Evolutionary conservation across 1,140 invertebrate species (phyloP).

Genomic region (Lasaia peninsularis): DNA sequence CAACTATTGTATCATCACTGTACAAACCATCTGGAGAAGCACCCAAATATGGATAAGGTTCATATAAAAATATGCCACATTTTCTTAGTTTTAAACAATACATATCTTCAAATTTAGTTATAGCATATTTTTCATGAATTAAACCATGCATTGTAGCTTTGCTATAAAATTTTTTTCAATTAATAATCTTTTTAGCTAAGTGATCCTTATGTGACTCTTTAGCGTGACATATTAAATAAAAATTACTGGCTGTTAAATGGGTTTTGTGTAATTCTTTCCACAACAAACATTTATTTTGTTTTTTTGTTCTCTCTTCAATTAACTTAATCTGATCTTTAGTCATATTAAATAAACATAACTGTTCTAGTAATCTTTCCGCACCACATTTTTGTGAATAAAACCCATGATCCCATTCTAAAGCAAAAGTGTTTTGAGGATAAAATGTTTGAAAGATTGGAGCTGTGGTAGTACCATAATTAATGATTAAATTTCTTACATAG

Average conservation of each 20-base stretch:
- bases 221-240: not conserved
- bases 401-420: not conserved
- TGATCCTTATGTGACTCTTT: not conserved
- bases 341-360: not conserved
- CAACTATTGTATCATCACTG: not conserved
- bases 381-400: not conserved
- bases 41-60: not conserved
- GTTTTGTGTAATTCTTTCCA: not conserved
- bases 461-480: not conserved
- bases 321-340: not conserved
- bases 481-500: not conserved
- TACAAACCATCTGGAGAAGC: not conserved
- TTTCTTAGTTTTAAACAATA: not conserved
- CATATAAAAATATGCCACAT: not conserved
- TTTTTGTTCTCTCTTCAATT: not conserved
- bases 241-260: not conserved
- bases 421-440: not conserved
- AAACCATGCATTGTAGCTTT: not conserved
- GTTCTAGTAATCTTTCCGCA: not conserved
- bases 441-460: not conserved
- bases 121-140: not conserved
- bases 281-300: not conserved
- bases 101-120: not conserved
- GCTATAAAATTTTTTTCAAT: not conserved
- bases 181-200: not conserved